Evolutionary conservation across 2,888 invertebrate species (phyloP).

Genomic region (Noctua janthe): DNA sequence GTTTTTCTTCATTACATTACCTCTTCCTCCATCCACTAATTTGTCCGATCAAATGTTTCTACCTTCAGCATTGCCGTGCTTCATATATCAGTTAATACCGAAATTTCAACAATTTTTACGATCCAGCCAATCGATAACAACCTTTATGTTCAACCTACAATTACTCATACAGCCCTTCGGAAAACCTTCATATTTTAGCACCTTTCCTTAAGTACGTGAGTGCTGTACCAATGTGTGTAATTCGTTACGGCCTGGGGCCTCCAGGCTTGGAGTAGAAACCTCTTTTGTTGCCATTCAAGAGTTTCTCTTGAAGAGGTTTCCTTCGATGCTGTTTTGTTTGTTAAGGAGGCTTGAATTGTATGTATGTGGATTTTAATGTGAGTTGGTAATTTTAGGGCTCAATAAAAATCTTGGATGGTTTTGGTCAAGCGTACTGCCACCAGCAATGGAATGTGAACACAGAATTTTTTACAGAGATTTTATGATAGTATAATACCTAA

Average conservation of each 20-base stretch:
- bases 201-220: conserved; percentile 47
- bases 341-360: neutral
- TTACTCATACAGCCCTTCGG: conserved; percentile 17
- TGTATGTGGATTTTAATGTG: neutral
- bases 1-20: no score
- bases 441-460: neutral
- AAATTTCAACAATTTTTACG: neutral
- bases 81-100: no score
- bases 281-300: conserved; percentile 43
- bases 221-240: conserved; percentile 29
- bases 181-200: conserved; percentile 47
- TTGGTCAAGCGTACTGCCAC: neutral
- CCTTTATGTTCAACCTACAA: conserved; percentile 6
- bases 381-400: neutral
- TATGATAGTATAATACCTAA: no score
- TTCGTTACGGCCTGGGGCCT: conserved; percentile 9
- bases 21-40: no score
- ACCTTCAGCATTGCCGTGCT: no score
- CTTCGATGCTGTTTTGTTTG: conserved; percentile 36
- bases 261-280: conserved; percentile 11
- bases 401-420: neutral
- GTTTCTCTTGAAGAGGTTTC: conserved; percentile 6
- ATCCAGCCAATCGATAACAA: conserved; percentile 6
- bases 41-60: no score
- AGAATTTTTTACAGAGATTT: no score